These are phyloP conservation scores for Galeopterus variegatus DNA, from an alignment of 2,113 vertebrate genomes.

Conservation along the genomic window DNA sequence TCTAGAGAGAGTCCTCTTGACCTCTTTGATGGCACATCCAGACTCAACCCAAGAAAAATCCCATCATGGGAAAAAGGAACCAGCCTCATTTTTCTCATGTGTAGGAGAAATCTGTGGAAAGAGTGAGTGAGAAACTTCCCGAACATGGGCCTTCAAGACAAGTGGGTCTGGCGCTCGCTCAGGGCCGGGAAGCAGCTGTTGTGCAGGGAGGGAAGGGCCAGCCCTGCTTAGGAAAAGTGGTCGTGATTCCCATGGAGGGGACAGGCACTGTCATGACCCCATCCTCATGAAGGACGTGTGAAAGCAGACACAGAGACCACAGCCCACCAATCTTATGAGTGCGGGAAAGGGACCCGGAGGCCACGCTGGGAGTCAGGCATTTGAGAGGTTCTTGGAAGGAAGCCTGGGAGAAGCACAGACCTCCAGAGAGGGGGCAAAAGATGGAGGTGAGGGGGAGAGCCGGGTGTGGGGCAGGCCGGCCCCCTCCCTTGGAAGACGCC, in stretches of 20 bases:
- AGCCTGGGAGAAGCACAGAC: too few species aligned
- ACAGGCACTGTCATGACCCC: neutral
- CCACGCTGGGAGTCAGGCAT: neutral
- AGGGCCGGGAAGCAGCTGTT: neutral
- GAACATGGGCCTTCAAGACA: fast-evolving
- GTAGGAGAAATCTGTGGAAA: neutral
- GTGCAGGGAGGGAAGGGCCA: neutral
- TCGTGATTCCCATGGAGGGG: neutral
- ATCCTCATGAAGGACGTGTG: neutral
- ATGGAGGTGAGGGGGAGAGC: neutral
- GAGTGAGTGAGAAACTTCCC: too few species aligned
- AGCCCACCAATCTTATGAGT: fast-evolving
- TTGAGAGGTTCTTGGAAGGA: neutral
- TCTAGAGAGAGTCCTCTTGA: neutral
- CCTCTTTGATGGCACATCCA: neutral
- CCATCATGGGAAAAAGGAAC: too few species aligned
- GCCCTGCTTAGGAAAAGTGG: neutral
- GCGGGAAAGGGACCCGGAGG: neutral
- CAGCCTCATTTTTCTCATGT: too few species aligned
- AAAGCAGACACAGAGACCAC: too few species aligned
- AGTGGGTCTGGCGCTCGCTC: fast-evolving
- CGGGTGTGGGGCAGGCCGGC: neutral
- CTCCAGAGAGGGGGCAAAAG: neutral
- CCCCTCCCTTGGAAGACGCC: too few species aligned
- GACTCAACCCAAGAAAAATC: neutral